These are phyloP conservation scores for Chalcis sispes DNA, from an alignment of 2,888 invertebrate species.

Conservation along the genomic window DNA sequence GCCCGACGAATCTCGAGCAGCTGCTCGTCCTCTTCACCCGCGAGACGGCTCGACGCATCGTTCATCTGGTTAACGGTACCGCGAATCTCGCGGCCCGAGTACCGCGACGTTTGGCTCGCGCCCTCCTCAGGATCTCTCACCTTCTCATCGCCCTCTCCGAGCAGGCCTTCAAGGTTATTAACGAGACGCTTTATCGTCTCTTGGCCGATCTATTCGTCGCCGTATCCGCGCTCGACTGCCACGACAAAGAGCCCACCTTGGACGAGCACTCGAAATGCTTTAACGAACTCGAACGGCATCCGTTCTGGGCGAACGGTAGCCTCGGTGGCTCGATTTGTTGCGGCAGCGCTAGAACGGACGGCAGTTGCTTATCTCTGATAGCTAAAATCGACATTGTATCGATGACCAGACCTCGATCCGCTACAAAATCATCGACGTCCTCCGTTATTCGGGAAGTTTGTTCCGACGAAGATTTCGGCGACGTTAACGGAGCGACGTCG, in stretches of 20 bases:
- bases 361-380: slow-evolving; percentile 32
- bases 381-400: slow-evolving; percentile 43
- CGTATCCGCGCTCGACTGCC: neutral
- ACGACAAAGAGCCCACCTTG: neutral
- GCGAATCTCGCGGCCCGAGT: slow-evolving; percentile 79
- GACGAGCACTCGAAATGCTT: no score
- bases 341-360: neutral
- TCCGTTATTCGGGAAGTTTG: slow-evolving; percentile 31
- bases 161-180: slow-evolving; percentile 81
- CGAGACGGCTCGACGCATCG: slow-evolving; percentile 87
- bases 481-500: neutral
- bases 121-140: slow-evolving; percentile 73
- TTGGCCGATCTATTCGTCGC: slow-evolving; percentile 10
- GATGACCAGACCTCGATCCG: neutral
- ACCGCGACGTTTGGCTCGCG: slow-evolving; percentile 75
- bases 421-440: neutral
- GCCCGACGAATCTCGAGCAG: slow-evolving; percentile 87
- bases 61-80: slow-evolving; percentile 87
- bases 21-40: slow-evolving; percentile 85
- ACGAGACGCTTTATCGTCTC: slow-evolving; percentile 34
- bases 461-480: slow-evolving; percentile 10
- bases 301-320: slow-evolving; percentile 13
- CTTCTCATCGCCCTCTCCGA: slow-evolving; percentile 81
- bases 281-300: neutral
- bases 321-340: neutral